Evolutionary conservation across 1,140 invertebrate species (phyloP), one percentile per base, ranked within the genome.

Genomic region (Drosophila ercepeae): DNA sequence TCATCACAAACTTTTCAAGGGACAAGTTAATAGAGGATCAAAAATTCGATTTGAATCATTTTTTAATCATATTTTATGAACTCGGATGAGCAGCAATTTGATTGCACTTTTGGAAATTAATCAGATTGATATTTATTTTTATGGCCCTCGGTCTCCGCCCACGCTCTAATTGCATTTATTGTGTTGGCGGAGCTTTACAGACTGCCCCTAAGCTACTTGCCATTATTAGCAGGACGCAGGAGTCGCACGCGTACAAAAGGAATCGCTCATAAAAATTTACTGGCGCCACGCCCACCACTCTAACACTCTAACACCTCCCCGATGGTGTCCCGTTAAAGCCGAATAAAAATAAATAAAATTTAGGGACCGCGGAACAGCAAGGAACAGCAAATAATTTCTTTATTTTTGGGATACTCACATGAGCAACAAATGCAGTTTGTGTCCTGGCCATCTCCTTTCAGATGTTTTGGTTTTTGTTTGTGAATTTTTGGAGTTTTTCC

Each of bases 261-360:
- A 78, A 78, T 68, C 71, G 39, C 55, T 54, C 82, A 76, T 88
- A 77, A 81, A 84, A 81, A 63, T 84, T 69, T 79, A 86, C 75
- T 63, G 34, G 34, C 18, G 51, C 7, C 52, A 60, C 77, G 68
- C 44, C 57, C 45, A 44, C 41, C 63, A 68, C 42, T 53, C 14
- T 8, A 32, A 50, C 63, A 68, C 42, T 53, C 14, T 8, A 32
- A 50, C 50, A 48, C 39, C 53, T 36, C 39, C 57, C 57, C 74
- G 60, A 79, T 86, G 75, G 46, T 75, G 75, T 58, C 57, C 57
- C 79, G 58, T 88, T 74, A 86, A 81, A 70, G 52, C 64, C 72
- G 67, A 39, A 84, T 86, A 84, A 79, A 81, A 81, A 73, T 61
- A 74, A 64, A 73, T 48, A 34, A 45, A 59, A 64, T 36, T 39